Evolutionary conservation across 1,140 invertebrate species (phyloP).

Genomic region (Sitodiplosis mosellana): DNA sequence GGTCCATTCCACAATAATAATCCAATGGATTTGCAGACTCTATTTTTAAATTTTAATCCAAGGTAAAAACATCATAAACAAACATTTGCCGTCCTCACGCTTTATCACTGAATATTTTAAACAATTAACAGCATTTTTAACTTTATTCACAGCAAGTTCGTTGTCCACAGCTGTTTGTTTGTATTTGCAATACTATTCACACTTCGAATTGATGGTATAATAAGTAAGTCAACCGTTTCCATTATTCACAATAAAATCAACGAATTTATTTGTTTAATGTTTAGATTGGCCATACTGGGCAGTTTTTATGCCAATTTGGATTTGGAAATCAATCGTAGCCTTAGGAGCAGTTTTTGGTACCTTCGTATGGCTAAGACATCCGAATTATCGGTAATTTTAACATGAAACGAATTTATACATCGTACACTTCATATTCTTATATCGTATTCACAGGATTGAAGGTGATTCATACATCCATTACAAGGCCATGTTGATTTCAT

Average conservation of each 20-base stretch:
- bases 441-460: slow-evolving; percentile 54
- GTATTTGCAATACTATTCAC: slow-evolving; percentile 80
- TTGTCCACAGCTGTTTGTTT: slow-evolving; percentile 82
- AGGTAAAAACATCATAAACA: slow-evolving; percentile 37
- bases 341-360: slow-evolving; percentile 74
- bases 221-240: slow-evolving; percentile 26
- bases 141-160: slow-evolving; percentile 69
- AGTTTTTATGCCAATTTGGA: slow-evolving; percentile 87
- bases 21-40: slow-evolving; percentile 69
- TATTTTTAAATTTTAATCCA: slow-evolving; percentile 85
- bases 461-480: slow-evolving; percentile 92
- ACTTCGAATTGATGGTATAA: slow-evolving; percentile 68
- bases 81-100: slow-evolving; percentile 4
- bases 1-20: neutral
- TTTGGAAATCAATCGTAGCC: slow-evolving; percentile 88
- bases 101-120: slow-evolving; percentile 9
- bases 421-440: slow-evolving; percentile 4
- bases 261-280: neutral
- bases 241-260: no score
- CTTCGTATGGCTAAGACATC: slow-evolving; percentile 87
- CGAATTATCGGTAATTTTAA: slow-evolving; percentile 59
- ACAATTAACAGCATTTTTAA: slow-evolving; percentile 15
- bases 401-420: slow-evolving; percentile 2
- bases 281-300: slow-evolving; percentile 83
- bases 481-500: slow-evolving; percentile 89